Conservation (phyloP, 2,797 vertebrate genomes). For the Coranthus polyacanthus region DNA sequence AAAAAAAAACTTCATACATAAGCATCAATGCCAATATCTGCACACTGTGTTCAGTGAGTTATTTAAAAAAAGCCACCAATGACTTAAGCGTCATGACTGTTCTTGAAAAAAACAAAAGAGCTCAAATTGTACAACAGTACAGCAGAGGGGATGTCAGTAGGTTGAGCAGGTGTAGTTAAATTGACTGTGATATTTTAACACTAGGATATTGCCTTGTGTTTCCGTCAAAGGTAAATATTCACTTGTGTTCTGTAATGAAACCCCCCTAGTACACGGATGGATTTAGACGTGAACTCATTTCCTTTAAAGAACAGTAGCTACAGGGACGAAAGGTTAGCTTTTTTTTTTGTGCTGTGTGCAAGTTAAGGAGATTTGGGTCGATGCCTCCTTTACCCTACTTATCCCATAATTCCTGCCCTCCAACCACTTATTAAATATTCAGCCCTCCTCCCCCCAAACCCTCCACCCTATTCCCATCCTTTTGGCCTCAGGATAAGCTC, state of each 20-base stretch:
- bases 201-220: conserved; percentile 8
- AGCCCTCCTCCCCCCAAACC: conserved; percentile 1
- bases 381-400: conserved; percentile 23
- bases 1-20: too few species aligned
- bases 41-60: too few species aligned
- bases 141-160: neutral
- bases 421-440: conserved; percentile 54
- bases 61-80: too few species aligned
- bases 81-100: too few species aligned
- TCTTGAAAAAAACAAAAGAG: too few species aligned
- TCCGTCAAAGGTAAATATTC: conserved; percentile 12
- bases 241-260: conserved; percentile 20
- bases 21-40: too few species aligned
- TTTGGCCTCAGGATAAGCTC: conserved; percentile 33
- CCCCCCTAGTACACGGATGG: neutral
- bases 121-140: too few species aligned
- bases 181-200: conserved; percentile 24
- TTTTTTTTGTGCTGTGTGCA: conserved; percentile 5
- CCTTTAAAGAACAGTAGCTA: conserved; percentile 16
- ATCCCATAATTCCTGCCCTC: conserved; percentile 47
- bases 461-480: neutral
- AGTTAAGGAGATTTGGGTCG: conserved; percentile 46
- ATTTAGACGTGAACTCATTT: neutral
- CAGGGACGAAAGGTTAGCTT: conserved; percentile 1
- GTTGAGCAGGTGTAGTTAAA: conserved; percentile 19